Evolutionary conservation across 2,888 invertebrate species (phyloP).

Genomic region (Scaptomyza parva): DNA sequence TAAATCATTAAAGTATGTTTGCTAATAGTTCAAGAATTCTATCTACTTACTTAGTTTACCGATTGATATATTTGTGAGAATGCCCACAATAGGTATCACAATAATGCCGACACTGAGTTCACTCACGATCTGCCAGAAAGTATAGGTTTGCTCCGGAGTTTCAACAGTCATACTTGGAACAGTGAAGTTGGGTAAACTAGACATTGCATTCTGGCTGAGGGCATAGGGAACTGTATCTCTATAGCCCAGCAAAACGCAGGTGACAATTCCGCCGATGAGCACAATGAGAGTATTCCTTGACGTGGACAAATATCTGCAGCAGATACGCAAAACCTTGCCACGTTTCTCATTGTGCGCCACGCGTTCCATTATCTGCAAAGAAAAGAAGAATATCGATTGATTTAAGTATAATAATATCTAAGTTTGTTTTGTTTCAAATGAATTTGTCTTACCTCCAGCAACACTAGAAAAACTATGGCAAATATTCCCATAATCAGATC

Average conservation of each 20-base stretch:
- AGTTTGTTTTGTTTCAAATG: not conserved
- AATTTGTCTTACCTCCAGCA: slow-evolving; percentile 87
- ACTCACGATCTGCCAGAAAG: slow-evolving; percentile 88
- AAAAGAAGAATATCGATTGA: too few relatives aligned
- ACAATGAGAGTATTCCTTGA: slow-evolving; percentile 92
- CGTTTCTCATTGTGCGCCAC: slow-evolving; percentile 82
- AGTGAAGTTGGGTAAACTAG: slow-evolving; percentile 89
- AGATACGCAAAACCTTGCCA: slow-evolving; percentile 85
- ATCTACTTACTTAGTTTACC: slow-evolving; percentile 93
- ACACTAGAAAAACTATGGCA: slow-evolving; percentile 89
- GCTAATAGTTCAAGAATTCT: not conserved
- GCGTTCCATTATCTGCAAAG: slow-evolving; percentile 87
- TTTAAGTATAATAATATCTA: not conserved
- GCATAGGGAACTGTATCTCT: slow-evolving; percentile 87
- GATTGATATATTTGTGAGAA: slow-evolving; percentile 96
- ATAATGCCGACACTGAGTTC: slow-evolving; percentile 91
- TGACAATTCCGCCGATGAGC: slow-evolving; percentile 87
- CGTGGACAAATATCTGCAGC: slow-evolving; percentile 90
- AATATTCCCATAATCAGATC: slow-evolving; percentile 89
- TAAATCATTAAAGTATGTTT: not conserved
- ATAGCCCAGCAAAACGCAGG: slow-evolving; percentile 86
- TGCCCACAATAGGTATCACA: slow-evolving; percentile 93
- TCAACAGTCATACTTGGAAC: slow-evolving; percentile 88
- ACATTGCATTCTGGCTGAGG: slow-evolving; percentile 85
- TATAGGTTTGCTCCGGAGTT: slow-evolving; percentile 86